These are phyloP conservation scores for Vireo griseus DNA, from an alignment of 2,797 vertebrate species.

Conservation along the genomic window DNA sequence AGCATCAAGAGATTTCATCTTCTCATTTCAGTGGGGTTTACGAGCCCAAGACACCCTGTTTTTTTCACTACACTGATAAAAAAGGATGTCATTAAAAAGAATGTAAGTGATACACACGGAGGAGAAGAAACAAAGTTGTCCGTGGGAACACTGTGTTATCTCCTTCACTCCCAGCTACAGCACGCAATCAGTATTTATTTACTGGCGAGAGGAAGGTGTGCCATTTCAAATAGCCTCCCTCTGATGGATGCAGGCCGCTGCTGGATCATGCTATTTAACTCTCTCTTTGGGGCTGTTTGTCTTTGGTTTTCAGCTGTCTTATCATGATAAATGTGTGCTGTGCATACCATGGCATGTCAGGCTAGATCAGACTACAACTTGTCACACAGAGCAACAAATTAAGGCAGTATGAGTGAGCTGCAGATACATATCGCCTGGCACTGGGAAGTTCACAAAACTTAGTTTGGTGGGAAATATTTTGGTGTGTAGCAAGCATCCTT, in stretches of 20 bases:
- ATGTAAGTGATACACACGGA: background rate
- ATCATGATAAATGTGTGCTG: conserved; percentile 27
- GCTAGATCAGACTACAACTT: conserved; percentile 48
- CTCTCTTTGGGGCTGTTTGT: conserved; percentile 31
- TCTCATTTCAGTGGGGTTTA: background rate
- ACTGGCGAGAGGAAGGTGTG: conserved; percentile 36
- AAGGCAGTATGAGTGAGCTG: conserved; percentile 50
- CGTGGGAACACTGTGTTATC: background rate
- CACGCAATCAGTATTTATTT: background rate
- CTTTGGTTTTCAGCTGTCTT: conserved; percentile 50
- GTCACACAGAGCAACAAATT: conserved; percentile 54
- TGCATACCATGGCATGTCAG: conserved; percentile 35
- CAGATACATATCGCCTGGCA: conserved; percentile 18
- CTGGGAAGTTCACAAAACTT: conserved; percentile 52
- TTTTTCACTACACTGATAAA: background rate
- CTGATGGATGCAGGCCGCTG: background rate
- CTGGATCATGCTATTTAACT: background rate
- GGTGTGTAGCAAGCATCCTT: conserved; percentile 3
- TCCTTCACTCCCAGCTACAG: background rate
- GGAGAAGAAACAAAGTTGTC: background rate
- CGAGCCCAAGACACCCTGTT: background rate
- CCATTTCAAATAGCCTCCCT: background rate
- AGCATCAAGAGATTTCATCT: background rate
- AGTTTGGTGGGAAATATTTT: conserved; percentile 48
- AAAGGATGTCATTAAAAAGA: background rate